Evolutionary conservation across 2,888 invertebrate genomes (phyloP), one percentile per base, ranked within the genome.

Genomic region (Drosophila buzzatii): DNA sequence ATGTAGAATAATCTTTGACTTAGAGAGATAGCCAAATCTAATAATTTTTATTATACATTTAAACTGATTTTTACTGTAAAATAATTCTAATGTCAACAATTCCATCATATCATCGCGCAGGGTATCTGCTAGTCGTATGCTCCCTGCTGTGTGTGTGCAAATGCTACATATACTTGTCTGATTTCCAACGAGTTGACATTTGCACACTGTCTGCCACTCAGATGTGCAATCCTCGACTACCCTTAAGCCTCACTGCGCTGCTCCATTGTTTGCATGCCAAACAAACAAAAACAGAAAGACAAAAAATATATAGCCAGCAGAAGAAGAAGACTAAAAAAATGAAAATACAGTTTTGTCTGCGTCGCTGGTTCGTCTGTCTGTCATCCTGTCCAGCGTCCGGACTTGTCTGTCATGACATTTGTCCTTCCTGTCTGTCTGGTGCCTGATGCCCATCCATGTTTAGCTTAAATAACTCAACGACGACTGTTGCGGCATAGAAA

Each of bases 131-230:
- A n/a, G 41, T 18, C 41, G 12, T 37, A 6, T 9, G 0, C n/a
- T 16, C n/a, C 39, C 2, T 0, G 16, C 51, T 12, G 12, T 35
- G 7, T 51, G 51, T 49, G 62, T 77, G 51, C 39, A 63, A 68
- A 9, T 62, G 35, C 58, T 66, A 56, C 63, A 73, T 77, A 67
- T 68, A 72, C 69, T 73, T 72, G 80, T 79, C 53, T 73, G 65
- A 79, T 79, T 76, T 75, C 61, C 80, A 75, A 73, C 67, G 70
- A 82, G 89, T 88, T 90, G 90, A 90, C 90, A 90, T 90, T 86
- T 83, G 83, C 77, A 85, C 86, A 82, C 82, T 87, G 85, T 89
- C 87, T 89, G 90, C 79, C 89, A 85, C 79, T 89, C 81, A 87
- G 79, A 77, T 76, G 81, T 81, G 79, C 76, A 80, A 68, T 69